A percentile compares a stretch with the other conserved stretches of the same genome.
These are phyloP conservation scores for Ceyx margarethae DNA, from an alignment of 2,113 vertebrate species.

Conservation along the genomic window DNA sequence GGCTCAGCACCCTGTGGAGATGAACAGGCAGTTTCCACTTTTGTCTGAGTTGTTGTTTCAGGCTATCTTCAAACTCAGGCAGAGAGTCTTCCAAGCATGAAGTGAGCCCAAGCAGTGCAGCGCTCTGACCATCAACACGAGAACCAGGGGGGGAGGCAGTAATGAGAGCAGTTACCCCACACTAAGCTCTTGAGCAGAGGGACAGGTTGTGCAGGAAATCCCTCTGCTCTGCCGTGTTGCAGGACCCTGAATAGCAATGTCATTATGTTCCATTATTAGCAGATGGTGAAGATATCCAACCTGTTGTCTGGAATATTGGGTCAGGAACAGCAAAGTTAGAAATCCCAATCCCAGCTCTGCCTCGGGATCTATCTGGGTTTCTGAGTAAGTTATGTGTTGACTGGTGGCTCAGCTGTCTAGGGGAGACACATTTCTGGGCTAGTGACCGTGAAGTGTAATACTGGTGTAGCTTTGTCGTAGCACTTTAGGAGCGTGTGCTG, in stretches of 20 bases:
- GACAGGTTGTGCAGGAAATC: neutral
- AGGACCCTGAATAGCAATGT: neutral
- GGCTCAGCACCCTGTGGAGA: constrained; percentile 52
- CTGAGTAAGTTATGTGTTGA: neutral
- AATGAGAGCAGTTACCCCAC: neutral
- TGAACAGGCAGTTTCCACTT: constrained; percentile 42
- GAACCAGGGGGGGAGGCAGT: neutral
- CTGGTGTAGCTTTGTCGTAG: neutral
- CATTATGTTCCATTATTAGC: neutral
- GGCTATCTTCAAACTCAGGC: constrained; percentile 32
- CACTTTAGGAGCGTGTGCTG: neutral
- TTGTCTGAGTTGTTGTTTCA: constrained; percentile 47
- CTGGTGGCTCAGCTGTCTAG: neutral
- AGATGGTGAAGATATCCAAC: neutral
- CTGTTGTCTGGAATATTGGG: neutral
- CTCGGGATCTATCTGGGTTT: accelerated
- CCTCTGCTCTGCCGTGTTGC: neutral
- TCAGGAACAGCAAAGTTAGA: neutral
- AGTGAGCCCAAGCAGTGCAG: neutral
- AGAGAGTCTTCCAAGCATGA: neutral
- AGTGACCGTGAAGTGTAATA: neutral
- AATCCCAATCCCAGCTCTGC: neutral
- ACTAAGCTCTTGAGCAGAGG: neutral
- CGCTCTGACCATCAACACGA: neutral
- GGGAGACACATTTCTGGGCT: neutral